Conservation (phyloP, 2,113 vertebrate species). For the Pterocles burchelli region DNA sequence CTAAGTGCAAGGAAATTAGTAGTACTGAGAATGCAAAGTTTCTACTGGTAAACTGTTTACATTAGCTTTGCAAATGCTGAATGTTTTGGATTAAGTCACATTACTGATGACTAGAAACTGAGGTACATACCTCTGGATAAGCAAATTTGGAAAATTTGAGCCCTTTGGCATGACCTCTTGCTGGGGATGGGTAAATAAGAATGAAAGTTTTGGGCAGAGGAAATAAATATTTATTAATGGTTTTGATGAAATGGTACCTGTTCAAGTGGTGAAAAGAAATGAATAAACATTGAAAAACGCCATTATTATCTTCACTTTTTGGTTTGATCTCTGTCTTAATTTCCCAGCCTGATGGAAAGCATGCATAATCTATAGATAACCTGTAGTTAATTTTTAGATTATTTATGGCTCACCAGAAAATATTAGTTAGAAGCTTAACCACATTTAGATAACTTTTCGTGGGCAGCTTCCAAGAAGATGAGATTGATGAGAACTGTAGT, state of each 20-base stretch:
- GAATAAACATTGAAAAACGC: neutral
- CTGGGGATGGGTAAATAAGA: neutral
- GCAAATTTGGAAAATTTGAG: neutral
- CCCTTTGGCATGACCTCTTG: neutral
- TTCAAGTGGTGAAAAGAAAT: neutral
- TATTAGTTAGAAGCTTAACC: neutral
- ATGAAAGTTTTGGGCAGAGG: neutral
- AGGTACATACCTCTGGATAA: neutral
- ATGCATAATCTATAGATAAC: neutral
- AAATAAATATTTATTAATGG: neutral
- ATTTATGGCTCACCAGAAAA: neutral
- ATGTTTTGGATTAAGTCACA: neutral
- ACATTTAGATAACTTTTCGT: neutral
- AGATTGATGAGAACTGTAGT: neutral
- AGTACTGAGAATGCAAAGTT: neutral
- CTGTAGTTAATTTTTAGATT: neutral
- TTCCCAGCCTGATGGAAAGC: neutral
- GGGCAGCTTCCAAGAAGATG: neutral
- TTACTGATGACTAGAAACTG: neutral
- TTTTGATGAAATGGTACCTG: neutral
- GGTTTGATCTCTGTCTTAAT: neutral
- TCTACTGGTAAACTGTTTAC: neutral
- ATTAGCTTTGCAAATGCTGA: neutral
- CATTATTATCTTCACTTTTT: neutral
- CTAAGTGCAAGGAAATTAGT: neutral